A percentile compares a stretch with the other conserved stretches of the same genome.
Evolutionary conservation across 2,888 invertebrate species (phyloP).

Genomic region (Mesochorus sp.): DNA sequence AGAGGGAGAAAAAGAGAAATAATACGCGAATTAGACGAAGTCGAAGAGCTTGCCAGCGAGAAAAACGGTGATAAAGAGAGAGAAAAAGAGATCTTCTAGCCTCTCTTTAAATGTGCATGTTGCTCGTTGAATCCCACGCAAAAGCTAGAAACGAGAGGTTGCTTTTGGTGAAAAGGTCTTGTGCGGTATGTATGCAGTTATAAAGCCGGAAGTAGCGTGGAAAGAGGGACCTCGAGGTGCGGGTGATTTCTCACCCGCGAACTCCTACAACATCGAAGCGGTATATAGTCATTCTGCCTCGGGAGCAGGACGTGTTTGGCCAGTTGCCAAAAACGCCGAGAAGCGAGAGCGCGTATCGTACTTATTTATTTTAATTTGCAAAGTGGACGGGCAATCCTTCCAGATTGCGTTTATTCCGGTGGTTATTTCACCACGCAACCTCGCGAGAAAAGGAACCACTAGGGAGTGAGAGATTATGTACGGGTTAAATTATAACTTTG

Average conservation of each 20-base stretch:
- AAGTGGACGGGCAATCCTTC: slow-evolving; percentile 69
- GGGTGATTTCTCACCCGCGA: slow-evolving; percentile 36
- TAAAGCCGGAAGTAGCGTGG: slow-evolving; percentile 31
- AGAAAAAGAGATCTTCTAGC: background rate
- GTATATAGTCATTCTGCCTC: slow-evolving; percentile 20
- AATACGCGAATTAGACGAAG: background rate
- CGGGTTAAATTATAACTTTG: background rate
- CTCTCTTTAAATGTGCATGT: background rate
- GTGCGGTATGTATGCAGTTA: background rate
- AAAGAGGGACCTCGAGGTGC: slow-evolving; percentile 3
- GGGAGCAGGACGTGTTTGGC: slow-evolving; percentile 66
- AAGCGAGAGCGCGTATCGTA: slow-evolving; percentile 61
- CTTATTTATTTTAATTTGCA: slow-evolving; percentile 75
- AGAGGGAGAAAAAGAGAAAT: background rate
- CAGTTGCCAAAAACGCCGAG: slow-evolving; percentile 61
- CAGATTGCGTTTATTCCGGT: slow-evolving; percentile 66
- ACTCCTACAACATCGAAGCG: slow-evolving; percentile 28
- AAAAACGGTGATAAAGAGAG: background rate
- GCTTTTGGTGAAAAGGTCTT: slow-evolving; percentile 8
- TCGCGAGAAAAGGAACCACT: background rate
- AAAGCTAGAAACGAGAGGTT: slow-evolving; percentile 23
- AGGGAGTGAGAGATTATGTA: slow-evolving; percentile 14
- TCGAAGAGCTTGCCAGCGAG: background rate
- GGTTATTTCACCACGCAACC: slow-evolving; percentile 55
- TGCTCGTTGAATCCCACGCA: background rate